Evolutionary conservation across 2,888 invertebrate species (phyloP).

Genomic region (Ramazzottius varieornatus): DNA sequence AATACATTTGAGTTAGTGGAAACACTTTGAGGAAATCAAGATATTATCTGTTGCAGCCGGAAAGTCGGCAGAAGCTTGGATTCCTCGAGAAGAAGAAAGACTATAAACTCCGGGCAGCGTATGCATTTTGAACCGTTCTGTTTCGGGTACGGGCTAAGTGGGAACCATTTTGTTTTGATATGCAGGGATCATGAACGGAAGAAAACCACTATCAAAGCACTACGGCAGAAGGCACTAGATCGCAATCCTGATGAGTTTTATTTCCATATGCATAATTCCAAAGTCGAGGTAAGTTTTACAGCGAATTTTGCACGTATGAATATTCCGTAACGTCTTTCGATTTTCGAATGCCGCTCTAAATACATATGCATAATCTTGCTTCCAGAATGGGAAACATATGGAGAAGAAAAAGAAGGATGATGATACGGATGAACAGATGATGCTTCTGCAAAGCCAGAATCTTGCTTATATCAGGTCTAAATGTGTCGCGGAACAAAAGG

Average conservation of each 20-base stretch:
- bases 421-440: slow-evolving; percentile 48
- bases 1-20: no score
- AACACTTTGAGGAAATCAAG: no score
- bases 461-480: slow-evolving; percentile 64
- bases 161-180: slow-evolving; percentile 9
- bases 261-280: slow-evolving; percentile 80
- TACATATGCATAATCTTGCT: background rate
- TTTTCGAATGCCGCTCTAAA: slow-evolving; percentile 7
- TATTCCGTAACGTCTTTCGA: background rate
- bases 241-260: slow-evolving; percentile 96
- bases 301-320: slow-evolving; percentile 5
- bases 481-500: slow-evolving; percentile 47
- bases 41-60: background rate
- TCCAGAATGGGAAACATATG: slow-evolving; percentile 25
- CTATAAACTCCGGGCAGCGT: background rate
- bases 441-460: slow-evolving; percentile 71
- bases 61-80: background rate
- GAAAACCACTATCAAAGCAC: slow-evolving; percentile 45
- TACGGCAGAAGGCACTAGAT: slow-evolving; percentile 56
- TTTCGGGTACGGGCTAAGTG: no score
- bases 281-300: slow-evolving; percentile 27
- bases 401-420: slow-evolving; percentile 38
- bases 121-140: background rate
- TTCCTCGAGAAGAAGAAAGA: slow-evolving; percentile 2
- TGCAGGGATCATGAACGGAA: slow-evolving; percentile 43